Evolutionary conservation across 2,113 vertebrate species (phyloP).

Genomic region (Phocoena phocoena): DNA sequence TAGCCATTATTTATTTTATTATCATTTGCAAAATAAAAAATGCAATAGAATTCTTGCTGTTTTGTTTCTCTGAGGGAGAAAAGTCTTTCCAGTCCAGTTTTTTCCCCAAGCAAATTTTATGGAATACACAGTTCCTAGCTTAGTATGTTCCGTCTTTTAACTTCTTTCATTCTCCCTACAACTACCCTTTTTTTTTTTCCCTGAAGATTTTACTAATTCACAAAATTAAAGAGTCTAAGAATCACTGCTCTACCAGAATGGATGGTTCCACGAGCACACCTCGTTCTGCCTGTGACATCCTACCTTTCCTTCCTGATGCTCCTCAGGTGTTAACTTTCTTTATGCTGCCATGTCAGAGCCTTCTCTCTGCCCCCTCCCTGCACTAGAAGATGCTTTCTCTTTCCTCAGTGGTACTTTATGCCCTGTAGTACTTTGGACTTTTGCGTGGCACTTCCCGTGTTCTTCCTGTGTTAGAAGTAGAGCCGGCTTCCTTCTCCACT

Average conservation of each 20-base stretch:
- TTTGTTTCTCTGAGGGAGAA: neutral
- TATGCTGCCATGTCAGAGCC: neutral
- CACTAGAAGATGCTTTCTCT: neutral
- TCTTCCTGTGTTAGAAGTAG: neutral
- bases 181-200: neutral
- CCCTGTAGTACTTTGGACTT: neutral
- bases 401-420: neutral
- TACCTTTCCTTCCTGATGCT: neutral
- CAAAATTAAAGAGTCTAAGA: conserved; percentile 1
- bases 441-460: neutral
- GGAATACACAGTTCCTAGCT: neutral
- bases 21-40: conserved; percentile 28
- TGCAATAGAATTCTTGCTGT: neutral
- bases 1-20: neutral
- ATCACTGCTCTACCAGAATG: neutral
- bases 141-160: neutral
- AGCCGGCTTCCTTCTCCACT: neutral
- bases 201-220: neutral
- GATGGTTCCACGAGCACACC: neutral
- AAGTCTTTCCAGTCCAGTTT: neutral
- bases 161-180: neutral
- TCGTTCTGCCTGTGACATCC: neutral
- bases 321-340: neutral
- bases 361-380: neutral
- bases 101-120: neutral